Evolutionary conservation across 92 coral and sea anemone species (phyloP).

Genomic region (Hydrozoanthus gracilis): DNA sequence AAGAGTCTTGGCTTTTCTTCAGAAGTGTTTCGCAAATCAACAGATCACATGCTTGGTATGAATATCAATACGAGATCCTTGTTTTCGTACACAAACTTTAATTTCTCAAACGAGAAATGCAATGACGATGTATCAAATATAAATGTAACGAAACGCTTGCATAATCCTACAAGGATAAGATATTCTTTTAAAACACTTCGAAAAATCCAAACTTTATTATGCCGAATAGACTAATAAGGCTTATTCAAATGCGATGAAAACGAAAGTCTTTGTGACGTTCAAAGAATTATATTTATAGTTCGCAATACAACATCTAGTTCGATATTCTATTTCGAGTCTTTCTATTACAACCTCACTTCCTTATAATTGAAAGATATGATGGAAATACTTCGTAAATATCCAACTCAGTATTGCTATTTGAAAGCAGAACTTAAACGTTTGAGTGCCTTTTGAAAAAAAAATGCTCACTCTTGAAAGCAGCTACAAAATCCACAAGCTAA

Average conservation of each 20-base stretch:
- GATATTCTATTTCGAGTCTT: not conserved
- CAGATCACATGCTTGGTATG: not conserved
- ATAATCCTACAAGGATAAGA: not conserved
- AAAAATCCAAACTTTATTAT: not conserved
- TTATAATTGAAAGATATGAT: slow-evolving; percentile 2
- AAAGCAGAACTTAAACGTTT: slow-evolving; percentile 37
- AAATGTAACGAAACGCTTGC: not conserved
- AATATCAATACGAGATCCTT: not conserved
- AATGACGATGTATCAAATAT: not conserved
- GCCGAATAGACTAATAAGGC: not conserved
- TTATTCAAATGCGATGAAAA: not conserved
- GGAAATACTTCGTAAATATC: not conserved
- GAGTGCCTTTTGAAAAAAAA: not conserved
- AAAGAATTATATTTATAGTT: not conserved
- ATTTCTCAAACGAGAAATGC: not conserved
- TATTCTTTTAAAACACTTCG: not conserved
- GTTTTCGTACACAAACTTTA: not conserved
- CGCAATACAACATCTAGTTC: not conserved
- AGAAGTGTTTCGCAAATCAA: slow-evolving; percentile 17
- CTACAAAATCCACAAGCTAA: slow-evolving; percentile 25
- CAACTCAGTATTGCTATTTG: slow-evolving; percentile 1
- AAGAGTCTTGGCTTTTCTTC: not conserved
- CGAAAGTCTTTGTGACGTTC: slow-evolving; percentile 41
- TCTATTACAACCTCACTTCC: not conserved
- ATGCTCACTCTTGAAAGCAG: slow-evolving; percentile 37